Evolutionary conservation across 1,140 invertebrate genomes (phyloP).

Genomic region (Pinna nobilis): DNA sequence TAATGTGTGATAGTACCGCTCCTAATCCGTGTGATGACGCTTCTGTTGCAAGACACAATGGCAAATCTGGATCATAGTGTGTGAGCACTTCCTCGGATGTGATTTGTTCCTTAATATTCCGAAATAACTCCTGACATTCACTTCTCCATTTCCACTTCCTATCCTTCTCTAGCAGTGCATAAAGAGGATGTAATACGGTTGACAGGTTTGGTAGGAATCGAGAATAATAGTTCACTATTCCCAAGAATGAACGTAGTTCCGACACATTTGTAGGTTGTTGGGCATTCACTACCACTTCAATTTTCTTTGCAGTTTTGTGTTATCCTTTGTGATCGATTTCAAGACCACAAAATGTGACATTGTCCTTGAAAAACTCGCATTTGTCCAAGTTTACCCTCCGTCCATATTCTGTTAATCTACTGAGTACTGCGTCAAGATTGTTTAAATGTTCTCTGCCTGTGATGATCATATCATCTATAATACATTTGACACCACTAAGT

Average conservation of each 20-base stretch:
- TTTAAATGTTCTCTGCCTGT: constrained; percentile 39
- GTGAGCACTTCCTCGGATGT: constrained; percentile 1
- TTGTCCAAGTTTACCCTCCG: constrained; percentile 34
- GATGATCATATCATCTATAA: constrained; percentile 32
- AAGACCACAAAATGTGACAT: constrained; percentile 23
- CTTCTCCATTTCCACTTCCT: constrained; percentile 24
- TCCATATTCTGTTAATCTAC: constrained; percentile 26
- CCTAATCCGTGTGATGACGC: constrained; percentile 75
- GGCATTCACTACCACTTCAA: constrained; percentile 28
- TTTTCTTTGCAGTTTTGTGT: constrained; percentile 31
- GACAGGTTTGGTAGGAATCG: constrained; percentile 34
- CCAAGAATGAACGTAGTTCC: constrained; percentile 30
- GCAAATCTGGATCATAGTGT: constrained; percentile 37
- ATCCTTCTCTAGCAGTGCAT: constrained; percentile 31
- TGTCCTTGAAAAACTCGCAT: constrained; percentile 34
- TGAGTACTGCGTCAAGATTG: constrained; percentile 45
- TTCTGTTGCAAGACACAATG: constrained; percentile 74
- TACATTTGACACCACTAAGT: constrained; percentile 26
- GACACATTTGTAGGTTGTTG: constrained; percentile 27
- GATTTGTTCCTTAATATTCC: constrained; percentile 17
- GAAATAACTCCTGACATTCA: constrained; percentile 16
- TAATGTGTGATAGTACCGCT: constrained; percentile 72
- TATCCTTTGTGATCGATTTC: constrained; percentile 15
- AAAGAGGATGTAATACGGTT: constrained; percentile 14
- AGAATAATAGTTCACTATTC: constrained; percentile 33